Evolutionary conservation across 2,113 vertebrate genomes (phyloP).

Genomic region (Probosciger aterrimus): DNA sequence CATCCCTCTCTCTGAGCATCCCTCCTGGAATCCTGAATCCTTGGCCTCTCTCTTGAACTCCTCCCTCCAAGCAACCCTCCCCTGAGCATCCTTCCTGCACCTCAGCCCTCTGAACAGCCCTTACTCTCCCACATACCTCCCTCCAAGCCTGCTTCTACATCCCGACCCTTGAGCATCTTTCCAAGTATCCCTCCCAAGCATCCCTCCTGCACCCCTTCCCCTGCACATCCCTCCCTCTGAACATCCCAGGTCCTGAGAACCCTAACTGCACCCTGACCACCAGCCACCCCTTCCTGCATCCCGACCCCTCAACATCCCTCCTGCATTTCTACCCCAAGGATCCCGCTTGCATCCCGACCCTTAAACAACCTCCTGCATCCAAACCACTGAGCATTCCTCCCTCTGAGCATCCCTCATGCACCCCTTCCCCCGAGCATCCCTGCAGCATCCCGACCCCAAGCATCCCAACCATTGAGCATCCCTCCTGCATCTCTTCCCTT

Average conservation of each 20-base stretch:
- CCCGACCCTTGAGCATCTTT: background rate
- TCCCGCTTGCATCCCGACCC: background rate
- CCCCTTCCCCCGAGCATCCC: background rate
- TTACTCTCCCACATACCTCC: background rate
- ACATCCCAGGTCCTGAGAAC: background rate
- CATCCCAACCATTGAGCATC: background rate
- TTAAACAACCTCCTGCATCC: background rate
- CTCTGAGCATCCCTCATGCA: background rate
- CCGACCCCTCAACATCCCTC: background rate
- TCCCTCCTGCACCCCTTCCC: background rate
- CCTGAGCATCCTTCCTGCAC: background rate
- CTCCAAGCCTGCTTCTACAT: background rate
- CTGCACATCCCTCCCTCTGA: background rate
- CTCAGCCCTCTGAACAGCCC: background rate
- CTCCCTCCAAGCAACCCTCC: background rate
- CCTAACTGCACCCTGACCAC: background rate
- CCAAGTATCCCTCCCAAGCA: background rate
- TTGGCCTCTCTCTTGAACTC: background rate
- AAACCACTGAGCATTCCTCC: background rate
- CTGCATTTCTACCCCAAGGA: too few relatives aligned
- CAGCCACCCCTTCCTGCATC: background rate
- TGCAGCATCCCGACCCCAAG: background rate
- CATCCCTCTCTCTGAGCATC: background rate
- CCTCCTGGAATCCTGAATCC: background rate
- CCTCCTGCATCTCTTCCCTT: background rate